A percentile compares a stretch with the other conserved stretches of the same genome.
These are phyloP conservation scores for Drosophila bipectinata DNA, from an alignment of 1,140 invertebrate genomes.

Conservation along the genomic window DNA sequence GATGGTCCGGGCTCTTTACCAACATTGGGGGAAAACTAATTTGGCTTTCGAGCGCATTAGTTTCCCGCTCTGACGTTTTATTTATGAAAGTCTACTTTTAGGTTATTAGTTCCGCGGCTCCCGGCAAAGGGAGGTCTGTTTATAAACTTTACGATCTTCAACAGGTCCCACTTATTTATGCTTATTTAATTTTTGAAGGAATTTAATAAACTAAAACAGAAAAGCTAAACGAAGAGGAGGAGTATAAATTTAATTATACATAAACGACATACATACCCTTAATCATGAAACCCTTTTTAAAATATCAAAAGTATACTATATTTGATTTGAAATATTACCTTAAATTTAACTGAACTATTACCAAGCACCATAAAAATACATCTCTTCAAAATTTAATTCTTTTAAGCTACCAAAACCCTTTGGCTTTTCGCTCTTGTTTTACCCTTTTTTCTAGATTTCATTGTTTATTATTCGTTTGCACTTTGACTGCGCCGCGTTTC, in stretches of 20 bases:
- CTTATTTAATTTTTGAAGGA: background rate
- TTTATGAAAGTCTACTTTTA: conserved; percentile 37
- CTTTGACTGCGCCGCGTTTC: conserved; percentile 30
- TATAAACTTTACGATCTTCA: background rate
- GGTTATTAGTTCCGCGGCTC: background rate
- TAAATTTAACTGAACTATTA: no score
- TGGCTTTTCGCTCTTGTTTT: conserved; percentile 1
- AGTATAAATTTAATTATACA: no score
- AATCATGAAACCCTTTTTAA: no score
- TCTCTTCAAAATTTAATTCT: background rate
- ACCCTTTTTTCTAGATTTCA: background rate
- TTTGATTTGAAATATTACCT: no score
- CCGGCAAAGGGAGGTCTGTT: background rate
- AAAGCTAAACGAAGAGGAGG: no score
- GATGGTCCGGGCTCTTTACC: conserved; percentile 26
- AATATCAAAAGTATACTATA: no score
- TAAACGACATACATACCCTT: no score
- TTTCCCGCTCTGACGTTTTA: conserved; percentile 24
- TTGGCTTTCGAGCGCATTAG: conserved; percentile 43
- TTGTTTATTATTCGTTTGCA: conserved; percentile 48
- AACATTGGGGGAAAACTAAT: conserved; percentile 47
- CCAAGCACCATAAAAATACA: no score
- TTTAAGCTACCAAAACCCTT: background rate
- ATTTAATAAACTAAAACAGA: no score
- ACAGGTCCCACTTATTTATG: background rate